Percentiles rank a stretch among this genome's conserved stretches.
Evolutionary conservation across 2,113 vertebrate genomes (phyloP).

Genomic region (Ancistrus triradiatus): DNA sequence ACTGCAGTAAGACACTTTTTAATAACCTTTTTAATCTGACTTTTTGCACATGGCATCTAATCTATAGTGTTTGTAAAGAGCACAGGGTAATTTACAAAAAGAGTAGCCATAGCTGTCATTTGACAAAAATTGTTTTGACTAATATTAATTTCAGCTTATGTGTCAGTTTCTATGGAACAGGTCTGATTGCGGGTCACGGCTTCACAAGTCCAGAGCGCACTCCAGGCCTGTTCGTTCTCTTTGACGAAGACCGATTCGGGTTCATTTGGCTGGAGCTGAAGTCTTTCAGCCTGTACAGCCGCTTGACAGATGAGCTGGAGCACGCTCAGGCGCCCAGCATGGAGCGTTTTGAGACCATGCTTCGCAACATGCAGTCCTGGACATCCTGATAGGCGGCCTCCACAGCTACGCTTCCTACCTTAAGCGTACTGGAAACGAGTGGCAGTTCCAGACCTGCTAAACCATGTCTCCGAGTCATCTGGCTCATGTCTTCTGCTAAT

Average conservation of each 20-base stretch:
- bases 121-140: not conserved
- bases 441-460: constrained; percentile 4
- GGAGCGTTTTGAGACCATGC: constrained; percentile 92
- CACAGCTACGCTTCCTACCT: constrained; percentile 42
- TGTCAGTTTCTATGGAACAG: constrained; percentile 88
- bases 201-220: constrained; percentile 95
- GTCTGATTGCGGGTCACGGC: constrained; percentile 91
- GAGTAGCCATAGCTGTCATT: too few species aligned
- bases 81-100: too few species aligned
- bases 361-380: constrained; percentile 91
- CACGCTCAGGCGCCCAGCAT: constrained; percentile 80
- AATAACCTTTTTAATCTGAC: too few species aligned
- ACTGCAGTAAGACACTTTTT: too few species aligned
- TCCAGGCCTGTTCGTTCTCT: constrained; percentile 87
- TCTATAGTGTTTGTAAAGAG: too few species aligned
- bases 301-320: constrained; percentile 85
- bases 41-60: too few species aligned
- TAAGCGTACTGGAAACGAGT: constrained; percentile 39
- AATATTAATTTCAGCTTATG: constrained; percentile 19
- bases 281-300: constrained; percentile 95
- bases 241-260: constrained; percentile 90
- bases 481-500: not conserved
- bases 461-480: not conserved
- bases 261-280: constrained; percentile 98
- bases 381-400: constrained; percentile 75